Base-by-base conservation (phyloP, 64 coral and sea anemone genomes). In the Porites lutea region DNA sequence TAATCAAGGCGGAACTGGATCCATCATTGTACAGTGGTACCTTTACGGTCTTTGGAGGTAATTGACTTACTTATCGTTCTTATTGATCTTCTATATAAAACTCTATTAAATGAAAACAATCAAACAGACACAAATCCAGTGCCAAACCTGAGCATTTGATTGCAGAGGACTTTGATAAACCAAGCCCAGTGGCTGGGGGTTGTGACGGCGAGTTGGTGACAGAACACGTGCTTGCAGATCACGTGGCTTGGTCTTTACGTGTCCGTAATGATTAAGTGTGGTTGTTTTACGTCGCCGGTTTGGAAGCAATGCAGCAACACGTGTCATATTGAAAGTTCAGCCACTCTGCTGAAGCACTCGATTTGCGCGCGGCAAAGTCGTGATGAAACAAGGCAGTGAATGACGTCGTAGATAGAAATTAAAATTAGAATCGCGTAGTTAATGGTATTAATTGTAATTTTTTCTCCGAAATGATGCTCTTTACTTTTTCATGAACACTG, bases 171-270 rank as follows among this genome's bases (percentile, higher is more conserved):
- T 86, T 21, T 92, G 90, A 58, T 86, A 92, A 37, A 22, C 66
- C n/a, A 92, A 59, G 12, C 90, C 90, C 21, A 92, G 21, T 20
- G 90, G 90, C 16, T 92, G 90, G 5, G 90, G 90, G 27, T 92
- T 92, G 57, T 86, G 83, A 14, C 90, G 81, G 8, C 90, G 51
- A 59, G 90, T 92, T 13, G 90, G 90, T 18, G 90, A 92, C 19
- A 92, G 48, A 48, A 92, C 82, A 45, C 90, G 78, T 27, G 81
- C 45, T 14, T 87, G 78, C 15, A 92, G 62, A 65, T 92, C 82
- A 77, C 90, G 81, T 77, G 90, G 90, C 55, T 75, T 72, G 2
- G 90, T 92, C 52, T 60, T 20, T 15, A 92, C 90, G 3, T 61
- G 90, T 16, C 76, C 90, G 75, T 92, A 65, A 73, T 92, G 81